Evolutionary conservation across 2,113 vertebrate species (phyloP), one percentile per base, ranked within the genome.

Genomic region (Neodon shergylaensis): DNA sequence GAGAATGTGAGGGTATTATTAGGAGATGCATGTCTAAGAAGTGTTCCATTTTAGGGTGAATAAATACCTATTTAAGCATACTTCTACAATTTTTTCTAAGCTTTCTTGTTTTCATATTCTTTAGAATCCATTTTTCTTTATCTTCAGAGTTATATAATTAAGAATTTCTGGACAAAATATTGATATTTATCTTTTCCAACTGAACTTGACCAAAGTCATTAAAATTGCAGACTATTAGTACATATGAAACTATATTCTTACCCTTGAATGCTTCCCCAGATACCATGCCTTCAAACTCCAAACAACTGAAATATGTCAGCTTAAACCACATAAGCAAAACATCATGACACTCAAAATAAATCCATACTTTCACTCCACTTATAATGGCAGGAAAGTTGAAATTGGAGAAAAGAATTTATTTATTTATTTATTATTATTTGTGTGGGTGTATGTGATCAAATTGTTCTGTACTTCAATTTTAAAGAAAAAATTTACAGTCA

Each of bases 401-500:
- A 36, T 0, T 72, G n/a, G 3, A 83, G 42, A 17, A 96, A 87
- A 17, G 49, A 49, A 89, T 88, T 8, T 73, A 72, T n/a, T n/a
- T 31, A n/a, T n/a, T 68, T 72, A n/a, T 72, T n/a, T 36, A 73
- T 73, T 73, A 73, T 72, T 72, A 33, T 28, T 65, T 63, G 7
- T 63, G 61, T 26, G 61, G 19, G 58, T 66, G 86, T 94, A n/a
- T 8, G 3, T 90, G n/a, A 95, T 7, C 28, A 5, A 5, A 79
- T 79, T 92, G 44, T 17, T 97, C 76, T 91, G n/a, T 5, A 81
- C 5, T 17, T 31, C 54, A 96, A 4, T 72, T 83, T 90, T 88
- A 97, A 97, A 96, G 3, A 13, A 96, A 95, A 97, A 95, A 42
- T 28, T 42, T 7, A 39, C 3, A 39, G 78, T 91, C 72, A 5